These are phyloP conservation scores for Eospalax fontanierii DNA, from an alignment of 2,797 vertebrate genomes.

Conservation along the genomic window DNA sequence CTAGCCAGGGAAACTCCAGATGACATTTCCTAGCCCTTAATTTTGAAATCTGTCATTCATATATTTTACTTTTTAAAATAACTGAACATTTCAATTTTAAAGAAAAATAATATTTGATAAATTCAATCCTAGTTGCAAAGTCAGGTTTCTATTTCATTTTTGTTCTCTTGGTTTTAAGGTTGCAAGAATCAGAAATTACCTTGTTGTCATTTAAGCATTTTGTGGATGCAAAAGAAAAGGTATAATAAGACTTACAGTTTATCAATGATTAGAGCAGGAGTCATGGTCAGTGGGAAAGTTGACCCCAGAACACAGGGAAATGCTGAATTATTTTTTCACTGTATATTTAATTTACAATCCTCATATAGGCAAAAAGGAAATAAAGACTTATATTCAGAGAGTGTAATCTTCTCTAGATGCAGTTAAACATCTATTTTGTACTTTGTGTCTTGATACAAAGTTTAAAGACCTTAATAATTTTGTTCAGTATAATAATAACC, in stretches of 20 bases:
- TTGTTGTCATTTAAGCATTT: background rate
- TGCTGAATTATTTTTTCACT: background rate
- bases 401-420: background rate
- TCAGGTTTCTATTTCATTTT: background rate
- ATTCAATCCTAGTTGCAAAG: background rate
- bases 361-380: background rate
- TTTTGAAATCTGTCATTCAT: background rate
- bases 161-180: background rate
- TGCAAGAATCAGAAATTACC: background rate
- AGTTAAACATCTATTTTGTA: slow-evolving; percentile 38
- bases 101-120: background rate
- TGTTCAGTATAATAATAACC: slow-evolving; percentile 60
- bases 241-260: background rate
- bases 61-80: slow-evolving; percentile 18
- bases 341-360: background rate
- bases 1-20: background rate
- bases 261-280: background rate
- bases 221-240: background rate
- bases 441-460: slow-evolving; percentile 65
- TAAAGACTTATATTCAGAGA: background rate
- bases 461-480: slow-evolving; percentile 69
- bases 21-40: background rate
- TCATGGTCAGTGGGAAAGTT: background rate
- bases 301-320: background rate
- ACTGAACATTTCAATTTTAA: background rate